Percentiles rank a stretch among this genome's conserved stretches.
phyloP scores from a whole-genome alignment of 2,113 vertebrate genomes.

The Empidonax alnorum region DNA sequence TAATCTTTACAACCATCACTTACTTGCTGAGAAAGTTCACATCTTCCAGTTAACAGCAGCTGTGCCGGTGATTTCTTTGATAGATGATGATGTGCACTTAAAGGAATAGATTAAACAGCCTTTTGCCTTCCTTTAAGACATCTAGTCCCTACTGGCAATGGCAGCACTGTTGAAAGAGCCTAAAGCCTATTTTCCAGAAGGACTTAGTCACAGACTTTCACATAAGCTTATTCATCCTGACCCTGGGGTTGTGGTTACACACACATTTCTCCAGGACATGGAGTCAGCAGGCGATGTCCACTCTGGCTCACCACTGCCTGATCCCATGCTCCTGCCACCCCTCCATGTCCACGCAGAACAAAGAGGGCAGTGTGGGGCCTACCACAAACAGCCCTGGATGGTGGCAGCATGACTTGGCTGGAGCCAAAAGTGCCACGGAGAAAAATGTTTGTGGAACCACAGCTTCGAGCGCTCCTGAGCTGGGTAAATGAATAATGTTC shows the following conservation, averaged over 20 bases:
- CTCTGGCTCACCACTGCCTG: neutral
- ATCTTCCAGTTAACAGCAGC: neutral
- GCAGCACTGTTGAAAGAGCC: neutral
- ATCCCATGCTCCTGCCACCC: neutral
- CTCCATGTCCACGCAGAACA: neutral
- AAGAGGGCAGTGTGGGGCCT: neutral
- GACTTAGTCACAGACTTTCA: conserved; percentile 22
- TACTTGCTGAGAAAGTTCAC: neutral
- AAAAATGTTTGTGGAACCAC: neutral
- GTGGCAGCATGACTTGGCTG: neutral
- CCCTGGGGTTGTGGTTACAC: neutral
- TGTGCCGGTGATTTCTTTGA: neutral
- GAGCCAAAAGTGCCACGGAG: neutral
- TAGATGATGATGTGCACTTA: neutral
- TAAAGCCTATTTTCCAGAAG: neutral
- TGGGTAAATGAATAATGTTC: neutral
- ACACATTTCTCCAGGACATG: neutral
- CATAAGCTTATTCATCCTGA: conserved; percentile 11
- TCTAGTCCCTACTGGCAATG: neutral
- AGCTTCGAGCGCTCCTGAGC: neutral
- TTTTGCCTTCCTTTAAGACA: neutral
- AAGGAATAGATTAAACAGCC: neutral
- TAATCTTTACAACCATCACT: neutral
- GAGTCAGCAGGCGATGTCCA: neutral
- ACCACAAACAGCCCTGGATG: neutral